These are phyloP conservation scores for Mus spicilegus DNA, from an alignment of 2,113 vertebrate species.

Conservation along the genomic window DNA sequence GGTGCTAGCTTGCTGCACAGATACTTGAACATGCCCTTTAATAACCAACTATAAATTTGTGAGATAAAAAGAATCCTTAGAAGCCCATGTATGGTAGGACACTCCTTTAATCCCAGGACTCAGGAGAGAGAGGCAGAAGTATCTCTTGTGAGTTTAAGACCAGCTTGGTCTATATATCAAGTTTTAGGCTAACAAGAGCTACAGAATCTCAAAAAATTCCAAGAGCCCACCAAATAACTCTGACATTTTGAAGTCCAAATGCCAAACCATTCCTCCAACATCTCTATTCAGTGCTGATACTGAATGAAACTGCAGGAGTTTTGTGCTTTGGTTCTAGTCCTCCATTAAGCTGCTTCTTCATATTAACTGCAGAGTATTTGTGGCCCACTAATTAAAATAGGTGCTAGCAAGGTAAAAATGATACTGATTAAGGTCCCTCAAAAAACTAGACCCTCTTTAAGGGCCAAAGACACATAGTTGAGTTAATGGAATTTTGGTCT, in stretches of 20 bases:
- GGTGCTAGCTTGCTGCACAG: not conserved
- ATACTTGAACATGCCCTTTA: not conserved
- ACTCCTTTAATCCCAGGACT: not conserved
- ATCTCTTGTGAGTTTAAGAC: not conserved
- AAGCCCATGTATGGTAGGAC: not conserved
- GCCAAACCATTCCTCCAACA: not conserved
- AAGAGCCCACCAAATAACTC: slow-evolving; percentile 19
- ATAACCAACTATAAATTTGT: not conserved
- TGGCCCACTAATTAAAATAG: slow-evolving; percentile 34
- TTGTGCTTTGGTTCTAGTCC: not conserved
- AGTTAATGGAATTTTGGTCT: slow-evolving; percentile 79
- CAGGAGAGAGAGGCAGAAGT: not conserved
- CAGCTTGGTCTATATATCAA: not conserved
- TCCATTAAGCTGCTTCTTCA: slow-evolving; percentile 2
- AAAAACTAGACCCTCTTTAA: slow-evolving; percentile 17
- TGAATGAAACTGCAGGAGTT: not conserved
- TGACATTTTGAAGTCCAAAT: not conserved
- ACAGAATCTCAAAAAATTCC: not conserved
- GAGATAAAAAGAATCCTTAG: not conserved
- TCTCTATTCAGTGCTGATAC: not conserved
- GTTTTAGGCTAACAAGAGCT: not conserved
- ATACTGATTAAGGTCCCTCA: not conserved
- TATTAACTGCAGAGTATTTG: slow-evolving; percentile 19
- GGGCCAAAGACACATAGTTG: slow-evolving; percentile 78
- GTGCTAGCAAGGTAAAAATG: slow-evolving; percentile 52